These are phyloP conservation scores for Urocyon cinereoargenteus DNA, from an alignment of 2,797 vertebrate genomes.

Conservation along the genomic window DNA sequence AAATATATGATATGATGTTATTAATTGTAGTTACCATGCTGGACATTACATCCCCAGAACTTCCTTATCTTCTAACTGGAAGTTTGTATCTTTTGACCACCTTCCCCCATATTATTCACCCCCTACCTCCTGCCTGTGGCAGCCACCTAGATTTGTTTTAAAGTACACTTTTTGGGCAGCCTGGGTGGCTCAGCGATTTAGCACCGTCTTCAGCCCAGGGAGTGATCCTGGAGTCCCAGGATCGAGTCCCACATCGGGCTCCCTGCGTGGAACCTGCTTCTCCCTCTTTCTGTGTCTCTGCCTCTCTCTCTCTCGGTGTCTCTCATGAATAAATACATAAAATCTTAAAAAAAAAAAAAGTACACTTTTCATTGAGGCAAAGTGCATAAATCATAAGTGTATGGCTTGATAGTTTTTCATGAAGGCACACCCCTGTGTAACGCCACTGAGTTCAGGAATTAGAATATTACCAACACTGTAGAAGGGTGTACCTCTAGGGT, in stretches of 20 bases:
- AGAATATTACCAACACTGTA: background rate
- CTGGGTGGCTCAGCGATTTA: no score
- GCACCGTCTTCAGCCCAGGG: no score
- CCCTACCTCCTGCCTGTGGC: background rate
- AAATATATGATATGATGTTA: background rate
- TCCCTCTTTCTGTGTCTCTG: no score
- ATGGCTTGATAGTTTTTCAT: background rate
- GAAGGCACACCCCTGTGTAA: background rate
- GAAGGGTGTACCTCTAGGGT: background rate
- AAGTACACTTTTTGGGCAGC: background rate
- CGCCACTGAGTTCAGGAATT: background rate
- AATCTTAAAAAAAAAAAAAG: background rate
- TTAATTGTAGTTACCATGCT: background rate
- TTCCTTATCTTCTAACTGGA: background rate
- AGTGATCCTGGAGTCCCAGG: no score
- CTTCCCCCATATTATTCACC: background rate
- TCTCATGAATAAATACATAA: no score
- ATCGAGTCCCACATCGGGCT: no score
- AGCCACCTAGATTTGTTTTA: slow-evolving; percentile 14
- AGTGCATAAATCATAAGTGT: background rate
- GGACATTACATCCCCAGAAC: background rate
- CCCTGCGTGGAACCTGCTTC: no score
- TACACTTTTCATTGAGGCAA: background rate
- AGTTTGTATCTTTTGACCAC: background rate
- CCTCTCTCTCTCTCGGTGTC: no score